phyloP scores from a whole-genome alignment of 2,888 invertebrate species.

The Lochmaea crataegi region DNA sequence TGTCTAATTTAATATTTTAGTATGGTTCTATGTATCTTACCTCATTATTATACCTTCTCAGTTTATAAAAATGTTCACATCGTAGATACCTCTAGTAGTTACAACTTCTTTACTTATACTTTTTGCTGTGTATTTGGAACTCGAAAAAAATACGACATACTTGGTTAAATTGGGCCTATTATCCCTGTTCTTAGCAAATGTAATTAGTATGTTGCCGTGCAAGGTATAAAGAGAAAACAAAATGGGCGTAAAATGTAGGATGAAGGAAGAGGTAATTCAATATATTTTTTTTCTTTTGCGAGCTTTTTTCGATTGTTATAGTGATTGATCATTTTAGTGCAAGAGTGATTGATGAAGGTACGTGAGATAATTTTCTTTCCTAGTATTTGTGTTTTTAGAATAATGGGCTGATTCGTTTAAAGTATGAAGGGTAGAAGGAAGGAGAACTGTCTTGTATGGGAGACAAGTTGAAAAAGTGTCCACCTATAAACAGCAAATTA shows the following conservation, averaged over 20 bases:
- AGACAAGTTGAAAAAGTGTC: too few species aligned
- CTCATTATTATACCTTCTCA: too few species aligned
- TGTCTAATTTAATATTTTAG: too few species aligned
- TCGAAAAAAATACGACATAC: background rate
- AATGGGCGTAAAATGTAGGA: background rate
- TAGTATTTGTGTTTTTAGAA: too few species aligned
- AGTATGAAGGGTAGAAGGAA: too few species aligned
- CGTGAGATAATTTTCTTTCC: background rate
- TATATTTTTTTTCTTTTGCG: background rate
- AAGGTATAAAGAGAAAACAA: background rate
- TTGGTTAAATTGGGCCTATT: background rate
- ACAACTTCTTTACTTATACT: background rate
- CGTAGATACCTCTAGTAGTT: background rate
- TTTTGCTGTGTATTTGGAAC: background rate
- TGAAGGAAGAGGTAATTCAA: background rate
- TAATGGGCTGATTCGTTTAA: too few species aligned
- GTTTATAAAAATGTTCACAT: too few species aligned
- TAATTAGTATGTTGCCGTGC: background rate
- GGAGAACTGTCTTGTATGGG: too few species aligned
- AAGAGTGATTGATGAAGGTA: background rate
- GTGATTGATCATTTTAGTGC: background rate
- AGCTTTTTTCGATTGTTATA: background rate
- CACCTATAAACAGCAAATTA: too few species aligned
- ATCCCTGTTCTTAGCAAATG: background rate
- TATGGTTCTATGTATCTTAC: too few species aligned